Percentiles rank a stretch among this genome's conserved stretches.
These are phyloP conservation scores for Agrochola litura DNA, from an alignment of 2,888 invertebrate species.

Conservation along the genomic window DNA sequence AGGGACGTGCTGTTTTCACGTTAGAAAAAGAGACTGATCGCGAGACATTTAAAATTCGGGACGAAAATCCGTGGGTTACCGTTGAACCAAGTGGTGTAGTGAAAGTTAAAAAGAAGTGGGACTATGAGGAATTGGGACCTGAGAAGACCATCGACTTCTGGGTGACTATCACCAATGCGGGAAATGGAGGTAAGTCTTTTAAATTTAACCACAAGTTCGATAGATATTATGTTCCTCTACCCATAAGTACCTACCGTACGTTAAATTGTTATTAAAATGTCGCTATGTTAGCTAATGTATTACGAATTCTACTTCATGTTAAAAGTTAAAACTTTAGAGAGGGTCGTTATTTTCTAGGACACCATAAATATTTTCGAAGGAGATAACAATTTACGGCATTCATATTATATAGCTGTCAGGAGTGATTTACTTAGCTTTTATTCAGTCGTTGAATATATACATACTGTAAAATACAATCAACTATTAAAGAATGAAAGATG, in stretches of 20 bases:
- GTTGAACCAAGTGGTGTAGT: slow-evolving; percentile 98
- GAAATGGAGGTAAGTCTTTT: slow-evolving; percentile 94
- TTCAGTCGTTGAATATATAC: background rate
- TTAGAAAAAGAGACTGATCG: slow-evolving; percentile 97
- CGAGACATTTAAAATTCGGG: slow-evolving; percentile 97
- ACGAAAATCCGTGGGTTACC: slow-evolving; percentile 98
- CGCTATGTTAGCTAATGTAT: slow-evolving; percentile 10
- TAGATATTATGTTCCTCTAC: background rate
- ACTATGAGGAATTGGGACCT: slow-evolving; percentile 97
- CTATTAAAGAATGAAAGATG: slow-evolving; percentile 19
- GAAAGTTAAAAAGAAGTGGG: slow-evolving; percentile 98
- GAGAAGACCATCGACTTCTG: slow-evolving; percentile 99
- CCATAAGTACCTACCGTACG: too few species aligned
- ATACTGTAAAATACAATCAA: slow-evolving; percentile 11
- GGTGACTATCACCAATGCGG: slow-evolving; percentile 97
- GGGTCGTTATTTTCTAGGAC: slow-evolving; percentile 20
- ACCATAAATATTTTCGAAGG: slow-evolving; percentile 6
- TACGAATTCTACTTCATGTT: too few species aligned
- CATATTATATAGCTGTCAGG: background rate
- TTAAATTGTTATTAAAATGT: background rate
- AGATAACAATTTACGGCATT: background rate
- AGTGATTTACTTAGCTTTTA: background rate
- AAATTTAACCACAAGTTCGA: background rate
- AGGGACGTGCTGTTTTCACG: slow-evolving; percentile 96
- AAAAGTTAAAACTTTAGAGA: background rate